These are phyloP conservation scores for Ommatoiulus sabulosus DNA, from an alignment of 2,888 invertebrate species.

Conservation along the genomic window DNA sequence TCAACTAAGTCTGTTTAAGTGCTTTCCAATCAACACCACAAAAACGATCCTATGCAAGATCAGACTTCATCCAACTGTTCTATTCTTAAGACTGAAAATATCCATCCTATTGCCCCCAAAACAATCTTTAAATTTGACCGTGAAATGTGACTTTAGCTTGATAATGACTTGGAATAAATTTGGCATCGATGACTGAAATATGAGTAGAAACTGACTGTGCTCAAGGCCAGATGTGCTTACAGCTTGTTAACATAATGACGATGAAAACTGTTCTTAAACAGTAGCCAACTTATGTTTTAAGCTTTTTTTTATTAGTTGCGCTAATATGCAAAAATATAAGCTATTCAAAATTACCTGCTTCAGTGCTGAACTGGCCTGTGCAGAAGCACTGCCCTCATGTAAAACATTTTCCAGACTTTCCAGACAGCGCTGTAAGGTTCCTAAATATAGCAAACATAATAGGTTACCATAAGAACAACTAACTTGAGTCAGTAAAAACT, in stretches of 20 bases:
- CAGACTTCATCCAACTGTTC: no score
- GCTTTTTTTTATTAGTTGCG: no score
- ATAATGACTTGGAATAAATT: neutral
- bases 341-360: constrained; percentile 50
- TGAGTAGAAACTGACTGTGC: neutral
- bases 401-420: constrained; percentile 75
- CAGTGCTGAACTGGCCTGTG: constrained; percentile 48
- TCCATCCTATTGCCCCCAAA: no score
- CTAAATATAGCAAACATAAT: constrained; percentile 66
- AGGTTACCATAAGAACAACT: constrained; percentile 28
- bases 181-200: neutral
- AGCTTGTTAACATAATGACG: neutral
- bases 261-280: no score
- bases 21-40: no score
- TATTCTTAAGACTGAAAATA: no score
- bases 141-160: neutral
- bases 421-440: constrained; percentile 82
- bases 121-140: no score
- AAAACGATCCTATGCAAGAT: no score
- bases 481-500: no score
- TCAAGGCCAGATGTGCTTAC: neutral
- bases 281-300: no score
- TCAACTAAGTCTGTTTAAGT: no score
- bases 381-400: constrained; percentile 69
- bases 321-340: no score